Evolutionary conservation across 2,888 invertebrate genomes (phyloP).

Genomic region (Magallana nippona): DNA sequence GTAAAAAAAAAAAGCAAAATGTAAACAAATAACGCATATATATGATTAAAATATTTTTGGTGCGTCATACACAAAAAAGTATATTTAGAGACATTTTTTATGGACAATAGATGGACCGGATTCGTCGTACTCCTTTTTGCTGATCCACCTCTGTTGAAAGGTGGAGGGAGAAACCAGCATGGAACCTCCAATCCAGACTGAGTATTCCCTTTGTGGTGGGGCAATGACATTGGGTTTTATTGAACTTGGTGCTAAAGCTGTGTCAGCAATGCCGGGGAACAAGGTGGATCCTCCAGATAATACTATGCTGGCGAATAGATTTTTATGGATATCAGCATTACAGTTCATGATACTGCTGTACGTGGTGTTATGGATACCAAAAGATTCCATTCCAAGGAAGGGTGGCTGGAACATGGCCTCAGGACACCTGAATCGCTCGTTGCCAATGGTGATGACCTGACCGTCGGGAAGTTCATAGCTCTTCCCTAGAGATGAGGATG

Average conservation of each 20-base stretch:
- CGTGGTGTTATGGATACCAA: constrained; percentile 73
- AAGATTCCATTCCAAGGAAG: constrained; percentile 40
- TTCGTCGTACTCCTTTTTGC: constrained; percentile 31
- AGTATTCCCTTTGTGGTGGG: constrained; percentile 36
- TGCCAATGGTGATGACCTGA: constrained; percentile 55
- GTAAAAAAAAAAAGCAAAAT: too few relatives aligned
- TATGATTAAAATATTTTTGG: too few relatives aligned
- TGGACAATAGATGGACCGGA: constrained; percentile 29
- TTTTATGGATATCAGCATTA: constrained; percentile 64
- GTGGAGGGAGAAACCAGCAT: constrained; percentile 18
- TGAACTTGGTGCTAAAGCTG: background rate
- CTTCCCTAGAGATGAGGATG: constrained; percentile 55
- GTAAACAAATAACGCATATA: too few relatives aligned
- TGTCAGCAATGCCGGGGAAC: constrained; percentile 33
- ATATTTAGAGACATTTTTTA: background rate
- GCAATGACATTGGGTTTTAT: constrained; percentile 21
- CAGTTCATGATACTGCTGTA: constrained; percentile 73
- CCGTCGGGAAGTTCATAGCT: constrained; percentile 68
- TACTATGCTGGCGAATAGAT: constrained; percentile 68
- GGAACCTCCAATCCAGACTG: constrained; percentile 30
- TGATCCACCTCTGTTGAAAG: constrained; percentile 34
- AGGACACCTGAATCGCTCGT: constrained; percentile 54
- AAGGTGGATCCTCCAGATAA: constrained; percentile 35
- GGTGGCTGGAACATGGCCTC: constrained; percentile 45
- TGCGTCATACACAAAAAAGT: too few relatives aligned